Conservation (phyloP, 2,797 vertebrate species). For the Gallinago solitaria region DNA sequence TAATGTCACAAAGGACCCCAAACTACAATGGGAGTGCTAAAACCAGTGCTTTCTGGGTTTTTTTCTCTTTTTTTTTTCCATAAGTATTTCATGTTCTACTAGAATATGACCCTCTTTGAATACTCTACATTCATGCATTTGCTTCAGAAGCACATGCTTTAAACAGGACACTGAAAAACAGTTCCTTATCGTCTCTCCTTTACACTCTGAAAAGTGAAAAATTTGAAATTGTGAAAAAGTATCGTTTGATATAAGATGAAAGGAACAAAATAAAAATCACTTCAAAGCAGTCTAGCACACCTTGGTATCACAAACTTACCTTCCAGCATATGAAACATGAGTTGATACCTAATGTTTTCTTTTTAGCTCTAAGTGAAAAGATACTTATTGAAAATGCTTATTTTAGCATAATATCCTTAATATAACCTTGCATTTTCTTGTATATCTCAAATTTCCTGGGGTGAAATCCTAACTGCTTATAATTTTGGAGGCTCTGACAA, state of each 20-base stretch:
- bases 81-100: not conserved
- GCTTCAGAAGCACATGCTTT: not conserved
- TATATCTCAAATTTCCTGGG: not conserved
- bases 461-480: not conserved
- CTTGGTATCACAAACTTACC: not conserved
- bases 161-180: not conserved
- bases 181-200: not conserved
- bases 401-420: not conserved
- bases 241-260: not conserved
- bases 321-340: not conserved
- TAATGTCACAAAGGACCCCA: not conserved
- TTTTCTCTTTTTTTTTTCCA: not conserved
- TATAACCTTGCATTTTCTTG: not conserved
- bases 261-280: not conserved
- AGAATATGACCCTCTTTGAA: not conserved
- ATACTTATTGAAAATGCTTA: not conserved
- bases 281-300: not conserved
- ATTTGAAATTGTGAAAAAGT: not conserved
- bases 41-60: rapidly evolving
- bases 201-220: not conserved
- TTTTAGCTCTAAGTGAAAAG: not conserved
- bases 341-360: not conserved
- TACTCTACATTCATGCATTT: not conserved
- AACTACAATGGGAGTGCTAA: not conserved
- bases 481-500: not conserved